Evolutionary conservation across 1,140 invertebrate species (phyloP), one percentile per base, ranked within the genome.

Genomic region (Lutraria rhynchaena): DNA sequence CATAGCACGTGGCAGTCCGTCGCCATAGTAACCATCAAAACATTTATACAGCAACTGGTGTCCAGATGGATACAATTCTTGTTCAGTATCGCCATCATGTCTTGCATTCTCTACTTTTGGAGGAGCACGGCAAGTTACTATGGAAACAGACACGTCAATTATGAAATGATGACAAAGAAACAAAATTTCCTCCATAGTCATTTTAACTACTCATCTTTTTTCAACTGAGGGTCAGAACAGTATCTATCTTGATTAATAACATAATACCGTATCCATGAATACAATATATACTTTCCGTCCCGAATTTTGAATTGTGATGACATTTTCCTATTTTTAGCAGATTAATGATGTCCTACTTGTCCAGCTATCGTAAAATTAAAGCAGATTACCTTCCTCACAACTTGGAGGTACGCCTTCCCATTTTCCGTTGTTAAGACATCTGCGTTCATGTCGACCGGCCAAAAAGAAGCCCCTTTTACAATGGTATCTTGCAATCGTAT

Each of bases 21-120:
- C 95, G 31, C 96, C 95, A 31, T 95, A 95, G 92, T 98, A 98
- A 3, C 98, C 98, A 22, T 95, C 95, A 84, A 96, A 95, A 89
- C 98, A 99, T 87, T 96, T 96, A 93, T 99, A 99, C 89, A 96
- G 95, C 0, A 99, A 95, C 0, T 95, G 96, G 11, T 92, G 89
- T 61, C 94, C 93, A 9, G 93, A 87, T 11, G 93, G 92, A 86
- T 93, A 94, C 35, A 92, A 88, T 2, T 89, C 90, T 77, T 91
- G 85, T 22, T 41, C 67, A 5, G 53, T 49, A 27, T 81, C 69
- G n/a, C 76, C 83, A 53, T 85, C 81, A 33, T 86, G 83, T 19
- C 71, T 44, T 0, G 87, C 87, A 74, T 88, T 55, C 33, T 83
- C 83, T 35, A 88, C 73, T 33, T 51, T 33, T 0, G 87, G 86